Conservation (phyloP, 2,113 vertebrate genomes). For the Electrona antarctica region DNA sequence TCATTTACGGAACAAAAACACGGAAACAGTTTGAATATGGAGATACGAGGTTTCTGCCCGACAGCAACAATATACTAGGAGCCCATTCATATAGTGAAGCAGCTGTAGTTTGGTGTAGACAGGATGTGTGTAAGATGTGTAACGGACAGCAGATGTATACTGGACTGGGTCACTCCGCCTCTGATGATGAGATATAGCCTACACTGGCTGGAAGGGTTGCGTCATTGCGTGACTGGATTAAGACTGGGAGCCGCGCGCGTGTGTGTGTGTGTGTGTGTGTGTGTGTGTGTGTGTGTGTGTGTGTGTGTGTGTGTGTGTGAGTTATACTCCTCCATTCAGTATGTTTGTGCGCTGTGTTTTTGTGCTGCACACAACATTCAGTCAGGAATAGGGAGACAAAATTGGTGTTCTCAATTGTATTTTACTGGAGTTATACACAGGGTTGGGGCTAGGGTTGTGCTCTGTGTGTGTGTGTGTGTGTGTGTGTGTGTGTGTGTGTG, state of each 20-base stretch:
- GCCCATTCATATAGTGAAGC: constrained; percentile 7
- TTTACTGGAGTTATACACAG: background rate
- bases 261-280: constrained; percentile 26
- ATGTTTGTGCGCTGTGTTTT: too few relatives aligned
- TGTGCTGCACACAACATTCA: too few relatives aligned
- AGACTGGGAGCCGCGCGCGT: background rate
- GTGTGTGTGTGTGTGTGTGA: constrained; percentile 5
- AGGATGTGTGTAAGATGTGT: background rate
- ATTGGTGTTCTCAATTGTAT: too few relatives aligned
- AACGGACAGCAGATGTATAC: background rate
- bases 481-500: constrained; percentile 11
- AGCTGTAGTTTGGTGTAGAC: background rate
- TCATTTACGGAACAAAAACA: too few relatives aligned
- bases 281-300: constrained; percentile 23
- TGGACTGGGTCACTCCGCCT: constrained; percentile 6
- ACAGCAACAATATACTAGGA: background rate
- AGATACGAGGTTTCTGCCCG: too few relatives aligned
- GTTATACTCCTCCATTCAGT: background rate
- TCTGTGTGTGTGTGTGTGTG: constrained; percentile 6
- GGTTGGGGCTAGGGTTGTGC: background rate
- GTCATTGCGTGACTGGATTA: constrained; percentile 46
- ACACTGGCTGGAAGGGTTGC: constrained; percentile 46
- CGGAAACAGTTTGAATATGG: background rate
- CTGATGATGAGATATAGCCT: constrained; percentile 53
- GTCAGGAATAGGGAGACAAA: too few relatives aligned